A percentile compares a stretch with the other conserved stretches of the same genome.
These are phyloP conservation scores for Tachina grossa DNA, from an alignment of 2,888 invertebrate species.

Conservation along the genomic window DNA sequence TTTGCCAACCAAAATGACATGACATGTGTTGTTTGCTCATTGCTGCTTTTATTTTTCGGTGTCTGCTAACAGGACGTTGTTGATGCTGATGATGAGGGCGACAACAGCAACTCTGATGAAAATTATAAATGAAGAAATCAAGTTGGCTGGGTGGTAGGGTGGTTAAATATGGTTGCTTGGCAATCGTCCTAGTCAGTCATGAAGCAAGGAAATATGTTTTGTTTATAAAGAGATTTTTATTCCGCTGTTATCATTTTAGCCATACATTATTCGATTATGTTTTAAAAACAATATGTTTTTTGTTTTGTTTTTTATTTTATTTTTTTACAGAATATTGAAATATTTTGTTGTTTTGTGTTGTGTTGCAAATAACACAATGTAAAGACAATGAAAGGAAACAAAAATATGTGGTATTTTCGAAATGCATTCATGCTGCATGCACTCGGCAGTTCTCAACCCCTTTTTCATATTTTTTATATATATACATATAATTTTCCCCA, in stretches of 20 bases:
- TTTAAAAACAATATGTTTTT: conserved; percentile 58
- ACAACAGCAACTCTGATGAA: conserved; percentile 7
- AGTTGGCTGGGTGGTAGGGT: not conserved
- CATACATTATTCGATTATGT: conserved; percentile 68
- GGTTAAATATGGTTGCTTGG: not conserved
- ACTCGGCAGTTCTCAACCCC: not conserved
- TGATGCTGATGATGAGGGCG: conserved; percentile 17
- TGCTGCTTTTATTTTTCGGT: conserved; percentile 47
- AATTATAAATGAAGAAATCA: conserved; percentile 16
- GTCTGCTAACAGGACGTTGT: conserved; percentile 51
- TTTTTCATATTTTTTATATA: not conserved
- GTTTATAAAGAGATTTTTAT: conserved; percentile 49
- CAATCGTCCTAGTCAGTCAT: conserved; percentile 14
- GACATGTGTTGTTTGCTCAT: conserved; percentile 62
- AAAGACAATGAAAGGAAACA: not conserved
- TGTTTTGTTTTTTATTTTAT: not conserved
- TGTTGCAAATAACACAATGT: not conserved
- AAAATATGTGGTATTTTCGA: not conserved
- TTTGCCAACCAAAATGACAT: conserved; percentile 53
- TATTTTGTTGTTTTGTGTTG: conserved; percentile 26
- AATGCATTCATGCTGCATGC: conserved; percentile 30
- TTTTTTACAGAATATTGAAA: conserved; percentile 42
- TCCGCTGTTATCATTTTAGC: conserved; percentile 65
- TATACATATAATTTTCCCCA: not conserved
- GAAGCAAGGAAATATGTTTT: conserved; percentile 55